Percentiles rank a stretch among this genome's conserved stretches.
These are phyloP conservation scores for Willowsia nigromaculata DNA, from an alignment of 2,888 invertebrate genomes.

Conservation along the genomic window DNA sequence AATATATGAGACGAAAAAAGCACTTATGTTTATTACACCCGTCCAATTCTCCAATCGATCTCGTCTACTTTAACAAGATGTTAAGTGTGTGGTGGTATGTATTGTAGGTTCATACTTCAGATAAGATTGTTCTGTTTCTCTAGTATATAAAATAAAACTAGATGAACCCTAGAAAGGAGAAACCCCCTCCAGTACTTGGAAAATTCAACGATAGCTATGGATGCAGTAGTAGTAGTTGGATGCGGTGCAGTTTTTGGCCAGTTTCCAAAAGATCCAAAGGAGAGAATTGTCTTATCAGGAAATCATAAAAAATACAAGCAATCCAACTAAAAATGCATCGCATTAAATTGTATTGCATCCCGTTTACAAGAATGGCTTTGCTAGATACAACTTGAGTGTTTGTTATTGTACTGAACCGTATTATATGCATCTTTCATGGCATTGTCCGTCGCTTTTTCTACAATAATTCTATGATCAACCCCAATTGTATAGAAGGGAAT, in stretches of 20 bases:
- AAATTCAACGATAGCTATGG: background rate
- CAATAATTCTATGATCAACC: background rate
- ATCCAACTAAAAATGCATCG: background rate
- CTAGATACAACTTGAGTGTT: background rate
- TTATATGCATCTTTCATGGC: background rate
- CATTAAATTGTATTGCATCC: background rate
- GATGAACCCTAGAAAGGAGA: background rate
- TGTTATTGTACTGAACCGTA: background rate
- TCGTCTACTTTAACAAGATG: background rate
- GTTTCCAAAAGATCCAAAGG: constrained; percentile 22
- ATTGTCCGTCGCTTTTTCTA: background rate
- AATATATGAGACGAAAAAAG: constrained; percentile 58
- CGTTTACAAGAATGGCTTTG: background rate
- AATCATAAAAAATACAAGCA: constrained; percentile 5
- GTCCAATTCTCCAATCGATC: constrained; percentile 23
- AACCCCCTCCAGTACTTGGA: too few relatives aligned
- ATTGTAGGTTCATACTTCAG: background rate
- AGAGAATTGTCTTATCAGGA: constrained; percentile 13
- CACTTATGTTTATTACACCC: constrained; percentile 70
- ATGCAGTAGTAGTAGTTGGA: background rate
- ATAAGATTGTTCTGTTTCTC: too few relatives aligned
- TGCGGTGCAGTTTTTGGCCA: constrained; percentile 20
- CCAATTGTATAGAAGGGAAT: background rate
- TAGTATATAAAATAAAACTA: too few relatives aligned
- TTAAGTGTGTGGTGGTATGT: constrained; percentile 5